Evolutionary conservation across 2,888 invertebrate genomes (phyloP).

Genomic region (Tubulanus polymorphus): DNA sequence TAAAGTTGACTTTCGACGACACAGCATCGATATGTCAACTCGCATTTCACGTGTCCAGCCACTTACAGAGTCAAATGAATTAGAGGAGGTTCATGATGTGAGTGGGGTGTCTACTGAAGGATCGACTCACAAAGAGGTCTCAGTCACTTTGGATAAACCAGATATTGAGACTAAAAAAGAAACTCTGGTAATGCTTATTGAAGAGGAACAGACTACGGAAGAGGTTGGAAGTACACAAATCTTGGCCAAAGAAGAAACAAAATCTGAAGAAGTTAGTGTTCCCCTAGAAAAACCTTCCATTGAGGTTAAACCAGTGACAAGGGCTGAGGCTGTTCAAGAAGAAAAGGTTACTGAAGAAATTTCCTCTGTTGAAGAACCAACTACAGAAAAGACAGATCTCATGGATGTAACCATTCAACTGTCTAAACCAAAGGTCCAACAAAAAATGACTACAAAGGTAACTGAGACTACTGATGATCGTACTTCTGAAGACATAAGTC

Average conservation of each 20-base stretch:
- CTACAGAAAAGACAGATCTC: neutral
- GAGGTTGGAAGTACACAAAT: neutral
- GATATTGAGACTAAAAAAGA: constrained; percentile 11
- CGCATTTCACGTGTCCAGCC: constrained; percentile 9
- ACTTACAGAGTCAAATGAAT: constrained; percentile 3
- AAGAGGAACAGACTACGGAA: constrained; percentile 1
- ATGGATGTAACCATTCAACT: neutral
- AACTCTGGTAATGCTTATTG: constrained; percentile 10
- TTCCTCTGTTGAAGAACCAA: constrained; percentile 1
- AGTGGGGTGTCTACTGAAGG: constrained; percentile 10
- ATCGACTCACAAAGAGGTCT: constrained; percentile 15
- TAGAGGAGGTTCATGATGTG: constrained; percentile 14
- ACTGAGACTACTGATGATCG: neutral
- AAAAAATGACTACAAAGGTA: neutral
- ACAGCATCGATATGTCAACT: constrained; percentile 9
- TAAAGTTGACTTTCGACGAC: constrained; percentile 10
- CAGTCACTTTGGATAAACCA: constrained; percentile 12
- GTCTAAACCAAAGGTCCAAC: neutral
- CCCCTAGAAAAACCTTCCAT: neutral
- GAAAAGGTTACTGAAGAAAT: constrained; percentile 6
- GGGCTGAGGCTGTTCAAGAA: constrained; percentile 4
- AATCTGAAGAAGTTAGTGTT: constrained; percentile 3
- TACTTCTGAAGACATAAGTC: constrained; percentile 2
- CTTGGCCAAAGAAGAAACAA: neutral
- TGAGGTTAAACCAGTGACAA: neutral